Base-by-base conservation (phyloP, 2,797 vertebrate genomes). In the Lateolabrax maculatus region DNA sequence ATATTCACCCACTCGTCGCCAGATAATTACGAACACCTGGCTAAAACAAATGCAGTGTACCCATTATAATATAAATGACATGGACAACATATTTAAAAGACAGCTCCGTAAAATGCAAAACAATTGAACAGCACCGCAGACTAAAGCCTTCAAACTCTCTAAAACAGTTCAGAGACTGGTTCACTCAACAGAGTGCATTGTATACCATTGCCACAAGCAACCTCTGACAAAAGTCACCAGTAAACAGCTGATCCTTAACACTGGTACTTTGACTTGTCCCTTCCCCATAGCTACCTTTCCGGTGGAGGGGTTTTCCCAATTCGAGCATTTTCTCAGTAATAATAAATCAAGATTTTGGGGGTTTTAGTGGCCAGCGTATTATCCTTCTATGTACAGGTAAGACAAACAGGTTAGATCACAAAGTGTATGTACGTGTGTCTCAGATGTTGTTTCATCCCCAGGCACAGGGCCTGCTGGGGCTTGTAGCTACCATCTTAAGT, bases 401-500 rank as follows among this genome's bases (percentile, higher is more conserved):
- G 72, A 72, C 74, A 83, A 83, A 88, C 83, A 37, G 71, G 87
- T 91, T 83, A 84, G 87, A 88, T 88, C 62, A 80, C 79, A 78
- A 53, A 56, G 63, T 70, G 36, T 72, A n/a, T n/a, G 25, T 16
- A 31, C 63, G 75, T n/a, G 39, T 67, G 25, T 63, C 72, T 77
- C 57, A 79, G 75, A 68, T 72, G 71, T 27, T 84, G 63, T 78
- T 78, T 82, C 63, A 63, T 87, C 70, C 44, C 41, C n/a, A 55
- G 63, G 49, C 34, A 16, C 58, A 11, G 56, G 80, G 85, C 86
- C 76, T 88, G 87, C 67, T 70, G 68, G 67, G 87, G 53, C 88
- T 84, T 83, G 90, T 75, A 82, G 49, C 76, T 60, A 57, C 61
- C 60, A 68, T 83, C 81, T 85, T 67, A 84, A 84, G 74, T 84